Evolutionary conservation across 2,797 vertebrate genomes (phyloP).

Genomic region (Psittacula derbiana): DNA sequence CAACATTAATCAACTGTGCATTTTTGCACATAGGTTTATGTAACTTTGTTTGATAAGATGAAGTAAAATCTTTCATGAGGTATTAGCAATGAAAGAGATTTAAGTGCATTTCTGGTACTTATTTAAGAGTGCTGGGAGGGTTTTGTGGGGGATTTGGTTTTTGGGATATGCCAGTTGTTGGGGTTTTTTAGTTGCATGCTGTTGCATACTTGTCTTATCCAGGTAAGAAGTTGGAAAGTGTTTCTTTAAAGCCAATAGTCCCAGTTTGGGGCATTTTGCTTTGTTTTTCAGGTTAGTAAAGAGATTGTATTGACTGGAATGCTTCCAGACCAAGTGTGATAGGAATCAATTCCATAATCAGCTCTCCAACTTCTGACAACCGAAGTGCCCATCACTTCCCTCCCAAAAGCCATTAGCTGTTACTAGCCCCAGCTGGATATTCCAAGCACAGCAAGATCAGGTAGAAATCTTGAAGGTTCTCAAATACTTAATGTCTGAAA

Average conservation of each 20-base stretch:
- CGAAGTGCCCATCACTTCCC: too few relatives aligned
- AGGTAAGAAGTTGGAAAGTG: background rate
- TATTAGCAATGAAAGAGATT: background rate
- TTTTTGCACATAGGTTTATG: background rate
- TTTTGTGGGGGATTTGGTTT: background rate
- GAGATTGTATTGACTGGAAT: background rate
- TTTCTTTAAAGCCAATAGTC: background rate
- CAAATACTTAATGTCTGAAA: background rate
- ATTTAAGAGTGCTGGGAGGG: background rate
- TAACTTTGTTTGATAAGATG: background rate
- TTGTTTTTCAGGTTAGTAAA: background rate
- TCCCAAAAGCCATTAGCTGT: background rate
- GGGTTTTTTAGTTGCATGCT: background rate
- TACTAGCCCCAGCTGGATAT: background rate
- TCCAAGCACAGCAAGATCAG: background rate
- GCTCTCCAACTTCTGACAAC: background rate
- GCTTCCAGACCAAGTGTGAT: background rate
- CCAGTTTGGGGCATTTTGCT: background rate
- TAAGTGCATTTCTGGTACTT: background rate
- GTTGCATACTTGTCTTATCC: background rate
- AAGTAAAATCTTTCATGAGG: background rate
- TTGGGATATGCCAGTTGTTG: background rate
- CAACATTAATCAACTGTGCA: background rate
- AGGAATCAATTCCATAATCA: background rate
- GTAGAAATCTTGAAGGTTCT: background rate